phyloP scores from a whole-genome alignment of 2,113 vertebrate species.

The Chinchilla lanigera region DNA sequence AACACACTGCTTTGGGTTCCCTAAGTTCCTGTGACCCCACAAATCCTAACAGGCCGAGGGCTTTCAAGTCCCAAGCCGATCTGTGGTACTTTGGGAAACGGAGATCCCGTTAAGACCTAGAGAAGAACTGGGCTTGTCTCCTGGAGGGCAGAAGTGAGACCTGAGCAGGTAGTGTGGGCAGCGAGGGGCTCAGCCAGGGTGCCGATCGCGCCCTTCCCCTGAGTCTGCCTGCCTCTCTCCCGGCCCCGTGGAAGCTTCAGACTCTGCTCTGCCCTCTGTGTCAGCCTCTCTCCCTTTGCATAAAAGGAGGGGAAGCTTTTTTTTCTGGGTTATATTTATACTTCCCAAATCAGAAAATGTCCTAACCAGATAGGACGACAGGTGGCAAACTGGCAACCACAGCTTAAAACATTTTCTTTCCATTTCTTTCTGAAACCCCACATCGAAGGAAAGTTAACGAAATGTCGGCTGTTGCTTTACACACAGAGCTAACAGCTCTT shows the following conservation, averaged over 20 bases:
- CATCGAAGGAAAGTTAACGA: constrained; percentile 70
- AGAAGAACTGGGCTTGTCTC: neutral
- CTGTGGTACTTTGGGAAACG: neutral
- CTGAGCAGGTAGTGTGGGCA: constrained; percentile 18
- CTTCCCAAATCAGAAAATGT: constrained; percentile 76
- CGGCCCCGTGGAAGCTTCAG: constrained; percentile 1
- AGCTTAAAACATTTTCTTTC: constrained; percentile 45
- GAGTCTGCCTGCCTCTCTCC: neutral
- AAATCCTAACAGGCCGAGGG: constrained; percentile 61
- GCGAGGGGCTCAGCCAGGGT: constrained; percentile 58
- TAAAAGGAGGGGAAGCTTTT: constrained; percentile 76
- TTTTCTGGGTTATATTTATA: constrained; percentile 74
- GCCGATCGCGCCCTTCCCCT: neutral
- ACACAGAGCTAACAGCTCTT: neutral
- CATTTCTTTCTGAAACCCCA: constrained; percentile 67
- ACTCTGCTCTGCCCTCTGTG: neutral
- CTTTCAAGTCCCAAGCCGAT: constrained; percentile 45
- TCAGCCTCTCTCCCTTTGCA: constrained; percentile 56
- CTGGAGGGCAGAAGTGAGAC: constrained; percentile 60
- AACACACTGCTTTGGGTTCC: constrained; percentile 42
- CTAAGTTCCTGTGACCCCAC: constrained; percentile 62
- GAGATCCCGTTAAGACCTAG: constrained; percentile 40
- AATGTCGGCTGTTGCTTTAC: constrained; percentile 53
- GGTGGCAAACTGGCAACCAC: constrained; percentile 77
- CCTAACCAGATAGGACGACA: constrained; percentile 66